Evolutionary conservation across 2,113 vertebrate species (phyloP).

Genomic region (Ploceus nigricollis): DNA sequence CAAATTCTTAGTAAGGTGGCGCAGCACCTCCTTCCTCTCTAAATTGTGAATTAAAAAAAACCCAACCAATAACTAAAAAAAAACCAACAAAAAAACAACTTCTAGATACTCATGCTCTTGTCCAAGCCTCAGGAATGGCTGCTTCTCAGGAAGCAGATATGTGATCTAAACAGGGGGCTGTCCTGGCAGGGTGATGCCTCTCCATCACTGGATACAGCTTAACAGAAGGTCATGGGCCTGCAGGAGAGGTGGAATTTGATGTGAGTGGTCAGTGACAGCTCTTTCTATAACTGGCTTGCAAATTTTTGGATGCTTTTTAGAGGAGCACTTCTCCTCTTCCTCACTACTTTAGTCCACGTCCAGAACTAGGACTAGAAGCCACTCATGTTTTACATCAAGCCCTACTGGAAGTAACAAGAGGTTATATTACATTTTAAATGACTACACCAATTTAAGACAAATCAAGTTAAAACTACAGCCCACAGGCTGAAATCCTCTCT

Average conservation of each 20-base stretch:
- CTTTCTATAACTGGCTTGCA: not conserved
- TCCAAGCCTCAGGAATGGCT: not conserved
- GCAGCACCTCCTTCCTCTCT: not conserved
- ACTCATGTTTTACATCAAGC: constrained; percentile 26
- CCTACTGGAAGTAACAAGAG: constrained; percentile 17
- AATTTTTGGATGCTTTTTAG: not conserved
- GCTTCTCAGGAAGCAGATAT: not conserved
- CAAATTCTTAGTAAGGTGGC: not conserved
- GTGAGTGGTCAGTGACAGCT: not conserved
- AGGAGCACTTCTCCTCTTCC: not conserved
- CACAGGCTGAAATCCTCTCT: constrained; percentile 28
- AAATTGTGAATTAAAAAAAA: not conserved
- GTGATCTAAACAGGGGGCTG: not conserved
- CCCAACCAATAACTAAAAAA: not conserved
- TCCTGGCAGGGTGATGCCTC: not conserved
- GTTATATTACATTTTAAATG: constrained; percentile 44
- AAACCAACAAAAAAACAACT: not conserved
- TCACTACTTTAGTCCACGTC: not conserved
- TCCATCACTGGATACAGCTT: not conserved
- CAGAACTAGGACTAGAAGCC: not conserved
- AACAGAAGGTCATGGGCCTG: not conserved
- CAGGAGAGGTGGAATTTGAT: not conserved
- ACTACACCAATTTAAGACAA: constrained; percentile 45
- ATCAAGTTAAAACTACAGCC: constrained; percentile 49
- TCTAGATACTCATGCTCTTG: not conserved